Evolutionary conservation across 2,888 invertebrate genomes (phyloP), one percentile per base, ranked within the genome.

Genomic region (Drosophila recens): DNA sequence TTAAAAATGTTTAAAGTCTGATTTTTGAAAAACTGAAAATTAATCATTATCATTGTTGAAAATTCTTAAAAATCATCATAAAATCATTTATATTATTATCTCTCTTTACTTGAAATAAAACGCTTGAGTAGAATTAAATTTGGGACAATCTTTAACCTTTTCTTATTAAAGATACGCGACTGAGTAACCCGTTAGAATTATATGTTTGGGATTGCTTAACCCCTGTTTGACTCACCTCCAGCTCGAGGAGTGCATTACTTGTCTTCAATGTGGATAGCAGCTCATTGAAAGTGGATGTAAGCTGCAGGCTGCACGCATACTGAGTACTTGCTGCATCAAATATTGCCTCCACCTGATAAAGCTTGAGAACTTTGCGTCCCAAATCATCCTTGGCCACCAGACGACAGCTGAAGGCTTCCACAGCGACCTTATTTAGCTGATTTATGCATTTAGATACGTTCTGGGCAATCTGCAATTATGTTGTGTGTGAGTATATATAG

Each of bases 251-350:
- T 34, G 92, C 89, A 71, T 91, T 91, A 75, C 89, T 92, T 56
- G 89, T 86, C 86, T 92, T 92, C 34, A 92, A 76, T 70, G 91
- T 77, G 61, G 77, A 80, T 17, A 92, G 81, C 73, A 93, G 76
- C 49, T 92, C 92, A 66, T 83, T 80, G 62, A 92, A 90, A 62
- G 76, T 90, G 36, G 90, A 80, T 45, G 80, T 79, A 72, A 92
- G 81, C 62, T 87, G 74, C 68, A 93, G 86, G 79, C 91, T 88
- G 76, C 93, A 93, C 6, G 90, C 90, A 87, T 93, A 93, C 61
- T 90, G 90, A 49, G 90, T 90, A 36, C 79, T 79, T 48, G 72
- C 72, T 49, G 76, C 72, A 65, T 92, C 93, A 75, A 93, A 93
- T 45, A 84, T 67, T 52, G 93, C 88, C 43, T 78, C 75, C 23